These are phyloP conservation scores for Anthoscopus minutus DNA, from an alignment of 2,113 vertebrate species.

Conservation along the genomic window DNA sequence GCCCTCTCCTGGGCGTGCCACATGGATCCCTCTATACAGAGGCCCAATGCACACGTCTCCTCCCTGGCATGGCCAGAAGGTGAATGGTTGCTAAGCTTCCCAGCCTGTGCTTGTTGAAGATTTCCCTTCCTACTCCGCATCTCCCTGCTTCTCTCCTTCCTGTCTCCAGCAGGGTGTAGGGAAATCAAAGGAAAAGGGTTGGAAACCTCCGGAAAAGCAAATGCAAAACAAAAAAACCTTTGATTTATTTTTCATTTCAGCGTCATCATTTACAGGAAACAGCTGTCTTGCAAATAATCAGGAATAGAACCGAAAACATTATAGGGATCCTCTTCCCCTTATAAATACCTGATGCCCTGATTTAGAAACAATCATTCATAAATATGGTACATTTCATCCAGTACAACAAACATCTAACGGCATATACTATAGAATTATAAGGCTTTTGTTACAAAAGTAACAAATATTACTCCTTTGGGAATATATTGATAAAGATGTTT, in stretches of 20 bases:
- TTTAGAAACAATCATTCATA: neutral
- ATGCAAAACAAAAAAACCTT: neutral
- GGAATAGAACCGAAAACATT: neutral
- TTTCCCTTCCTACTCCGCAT: neutral
- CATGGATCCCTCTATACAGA: neutral
- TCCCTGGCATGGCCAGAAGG: neutral
- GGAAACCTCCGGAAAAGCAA: neutral
- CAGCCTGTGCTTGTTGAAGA: neutral
- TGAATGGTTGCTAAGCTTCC: neutral
- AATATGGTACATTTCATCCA: neutral
- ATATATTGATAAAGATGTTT: neutral
- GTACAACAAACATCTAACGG: neutral
- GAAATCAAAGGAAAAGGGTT: neutral
- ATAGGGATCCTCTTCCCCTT: neutral
- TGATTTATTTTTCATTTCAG: slow-evolving; percentile 3
- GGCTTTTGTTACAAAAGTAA: neutral
- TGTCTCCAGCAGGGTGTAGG: neutral
- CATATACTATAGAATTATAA: neutral
- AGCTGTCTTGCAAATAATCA: neutral
- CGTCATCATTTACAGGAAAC: neutral
- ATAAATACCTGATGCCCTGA: neutral
- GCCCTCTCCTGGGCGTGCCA: neutral
- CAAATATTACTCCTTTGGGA: neutral
- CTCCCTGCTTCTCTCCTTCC: neutral
- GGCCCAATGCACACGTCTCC: neutral